Percentiles rank a stretch among this genome's conserved stretches.
phyloP scores from a whole-genome alignment of 1,140 invertebrate genomes.

The Scaptomyza graminum region DNA sequence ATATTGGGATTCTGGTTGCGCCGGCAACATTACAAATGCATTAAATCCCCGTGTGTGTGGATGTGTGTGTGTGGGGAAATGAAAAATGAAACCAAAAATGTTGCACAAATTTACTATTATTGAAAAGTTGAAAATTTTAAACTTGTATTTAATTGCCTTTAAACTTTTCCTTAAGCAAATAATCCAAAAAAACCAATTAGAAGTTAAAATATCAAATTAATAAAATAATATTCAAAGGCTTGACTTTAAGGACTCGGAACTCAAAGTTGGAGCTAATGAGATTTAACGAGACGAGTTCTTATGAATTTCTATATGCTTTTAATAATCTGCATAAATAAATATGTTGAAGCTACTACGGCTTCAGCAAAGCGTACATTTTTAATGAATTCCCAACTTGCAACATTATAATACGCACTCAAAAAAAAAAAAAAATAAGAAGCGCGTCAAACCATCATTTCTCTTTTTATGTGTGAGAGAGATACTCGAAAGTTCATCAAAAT shows the following conservation, averaged over 20 bases:
- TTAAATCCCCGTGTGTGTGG: constrained; percentile 11
- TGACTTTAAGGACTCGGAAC: neutral
- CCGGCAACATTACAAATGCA: constrained; percentile 15
- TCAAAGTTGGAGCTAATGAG: neutral
- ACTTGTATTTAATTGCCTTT: neutral
- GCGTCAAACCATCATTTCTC: constrained; percentile 26
- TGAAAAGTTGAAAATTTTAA: neutral
- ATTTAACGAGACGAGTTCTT: neutral
- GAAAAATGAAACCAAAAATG: neutral
- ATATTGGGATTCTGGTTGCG: neutral
- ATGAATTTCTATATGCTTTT: neutral
- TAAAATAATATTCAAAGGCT: neutral
- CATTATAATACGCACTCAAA: constrained; percentile 13
- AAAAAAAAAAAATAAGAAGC: constrained; percentile 22
- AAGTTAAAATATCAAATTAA: neutral
- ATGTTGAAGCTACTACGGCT: constrained; percentile 17
- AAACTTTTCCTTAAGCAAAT: neutral
- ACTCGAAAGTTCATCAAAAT: constrained; percentile 30
- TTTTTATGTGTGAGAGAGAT: constrained; percentile 30
- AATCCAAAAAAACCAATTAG: neutral
- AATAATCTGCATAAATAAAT: constrained; percentile 23
- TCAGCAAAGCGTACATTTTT: constrained; percentile 65
- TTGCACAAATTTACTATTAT: neutral
- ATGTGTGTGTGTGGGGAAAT: neutral
- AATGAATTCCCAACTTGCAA: constrained; percentile 55